Evolutionary conservation across 2,797 vertebrate species (phyloP), one percentile per base, ranked within the genome.

Genomic region (Cuniculus paca): DNA sequence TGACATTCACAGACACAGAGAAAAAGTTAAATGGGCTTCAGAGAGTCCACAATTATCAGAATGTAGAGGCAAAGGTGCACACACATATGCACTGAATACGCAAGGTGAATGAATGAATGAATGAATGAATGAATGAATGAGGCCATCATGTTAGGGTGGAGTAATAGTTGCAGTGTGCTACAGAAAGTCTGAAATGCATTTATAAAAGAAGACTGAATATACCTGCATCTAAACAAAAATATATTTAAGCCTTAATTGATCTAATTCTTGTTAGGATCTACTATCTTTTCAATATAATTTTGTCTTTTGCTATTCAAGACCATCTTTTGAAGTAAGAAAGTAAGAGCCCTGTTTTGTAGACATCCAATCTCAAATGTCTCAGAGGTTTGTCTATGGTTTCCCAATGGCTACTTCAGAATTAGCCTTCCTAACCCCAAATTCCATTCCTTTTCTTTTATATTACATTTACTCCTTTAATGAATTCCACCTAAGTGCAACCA

Each of bases 291-390:
- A 85, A 78, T 22, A 34, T 75, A 80, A 36, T 88, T 86, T 83
- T 88, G 94, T 87, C 34, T 89, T 94, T 50, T 68, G 78, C 54
- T 54, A 58, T 39, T 74, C 31, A 83, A 95, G 84, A 13, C 13
- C 75, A 61, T 17, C 22, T 70, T 72, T 72, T n/a, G 12, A 87
- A 84, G 28, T 45, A 88, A 17, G 19, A 79, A 48, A 92, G 81
- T 56, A 60, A 80, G 48, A 87, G 9, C 4, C 24, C 17, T 83
- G 36, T 81, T 77, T 89, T 90, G 14, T 24, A 87, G 45, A 84
- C 9, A 68, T 90, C 36, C 85, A 86, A 86, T 45, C 16, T 17
- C 19, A n/a, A 78, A 39, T 81, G 36, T 83, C 63, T 85, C 45
- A 94, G 79, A 95, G 6, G 10, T 50, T 56, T 78, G 28, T 52